Evolutionary conservation across 1,140 invertebrate species (phyloP), one percentile per base, ranked within the genome.

Genomic region (Lithobius niger): DNA sequence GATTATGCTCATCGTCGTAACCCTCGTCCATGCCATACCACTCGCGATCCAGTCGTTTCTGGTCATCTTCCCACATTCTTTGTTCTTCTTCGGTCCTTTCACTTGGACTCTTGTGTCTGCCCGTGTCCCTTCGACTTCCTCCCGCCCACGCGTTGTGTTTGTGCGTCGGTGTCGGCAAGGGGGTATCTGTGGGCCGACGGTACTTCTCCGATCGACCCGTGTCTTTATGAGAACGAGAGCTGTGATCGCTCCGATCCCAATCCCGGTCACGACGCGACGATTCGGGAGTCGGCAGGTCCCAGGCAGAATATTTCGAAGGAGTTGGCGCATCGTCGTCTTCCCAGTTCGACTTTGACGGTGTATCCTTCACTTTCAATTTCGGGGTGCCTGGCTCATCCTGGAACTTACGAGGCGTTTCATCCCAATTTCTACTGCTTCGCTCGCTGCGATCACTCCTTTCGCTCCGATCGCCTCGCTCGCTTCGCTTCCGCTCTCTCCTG

Each of bases 11-110:
- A 58, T 94, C 89, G 63, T 97, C 91, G 66, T 92, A 88, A 63
- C 86, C 92, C 73, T 90, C 88, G 64, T 93, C 92, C 69, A 97
- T 82, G 50, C 82, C 83, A 67, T 99, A 99, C 95, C 96, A 99
- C 64, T 96, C 92, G 50, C 95, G 73, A 65, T 99, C 96, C 2
- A 98, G 65, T 49, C 91, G 78, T 60, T 84, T 83, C 70, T 97
- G 88, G 62, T 97, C 93, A 65, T 91, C 84, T 67, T 96, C 88
- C 91, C 90, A 97, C 28, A 84, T 71, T 31, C 83, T 78, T 27
- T 80, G 76, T 31, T 92, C 86, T 42, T 84, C 79, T 16, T 81
- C 49, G 53, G 26, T 55, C 18, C 22, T 4, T 13, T 13, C 4
- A 19, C 6, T 13, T 10, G 31, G 31, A n/a, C n/a, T n/a, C n/a